Evolutionary conservation across 2,113 vertebrate genomes (phyloP), one percentile per base, ranked within the genome.

Genomic region (Rhinoderma darwinii): DNA sequence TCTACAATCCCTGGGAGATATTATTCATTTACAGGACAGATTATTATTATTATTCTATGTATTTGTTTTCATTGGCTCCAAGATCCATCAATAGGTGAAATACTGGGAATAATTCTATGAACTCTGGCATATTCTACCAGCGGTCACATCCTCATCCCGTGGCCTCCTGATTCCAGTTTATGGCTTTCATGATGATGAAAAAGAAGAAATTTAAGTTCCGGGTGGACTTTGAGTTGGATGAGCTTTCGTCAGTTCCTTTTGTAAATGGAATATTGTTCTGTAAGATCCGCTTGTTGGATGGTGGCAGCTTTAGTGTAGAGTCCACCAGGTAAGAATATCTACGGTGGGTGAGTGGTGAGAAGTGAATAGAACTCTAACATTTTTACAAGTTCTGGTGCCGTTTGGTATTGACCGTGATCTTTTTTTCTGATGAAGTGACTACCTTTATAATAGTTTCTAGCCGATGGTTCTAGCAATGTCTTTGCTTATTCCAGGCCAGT

Each of bases 131-230:
- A 51, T 47, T 84, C 17, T 51, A 11, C 22, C 12, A 8, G 5
- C 12, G 1, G 4, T 47, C 51, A 4, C 4, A 5, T n/a, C 27
- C 5, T 39, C 54, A 27, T 8, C 61, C 39, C 32, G 12, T 72
- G n/a, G 74, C 84, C 73, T 27, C 72, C 80, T 3, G 81, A 88
- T 84, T 86, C 87, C 79, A 85, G 88, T 93, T 89, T 87, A 96
- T 96, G 96, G 95, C 96, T 25, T 96, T 97, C 93, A 94, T 93
- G 88, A 95, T 98, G 89, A 95, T 94, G 93, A 99, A 95, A 90
- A 99, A 97, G 73, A 99, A 99, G 94, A 96, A 94, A 90, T 99
- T 98, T 82, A 97, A 97, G 89, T 99, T 99, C 73, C 96, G 93
- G 91, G 96, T 99, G 74, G 95, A 96, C 89, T 96, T 98, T 88